Conservation (phyloP, 1,140 invertebrate species). For the Lepidurus apus region DNA sequence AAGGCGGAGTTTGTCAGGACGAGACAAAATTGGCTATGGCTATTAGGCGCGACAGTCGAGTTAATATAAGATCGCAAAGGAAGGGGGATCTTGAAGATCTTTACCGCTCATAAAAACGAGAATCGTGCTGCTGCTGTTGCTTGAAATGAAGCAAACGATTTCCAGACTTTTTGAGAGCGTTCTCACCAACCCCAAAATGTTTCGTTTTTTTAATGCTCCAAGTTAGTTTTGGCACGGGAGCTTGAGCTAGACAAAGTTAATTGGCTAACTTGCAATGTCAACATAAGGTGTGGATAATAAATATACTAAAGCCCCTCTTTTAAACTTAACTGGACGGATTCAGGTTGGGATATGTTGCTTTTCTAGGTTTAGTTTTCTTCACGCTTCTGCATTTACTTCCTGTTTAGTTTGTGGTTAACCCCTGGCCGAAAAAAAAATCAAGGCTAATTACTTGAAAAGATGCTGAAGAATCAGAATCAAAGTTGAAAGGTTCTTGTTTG, state of each 20-base stretch:
- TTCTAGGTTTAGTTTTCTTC: too few species aligned
- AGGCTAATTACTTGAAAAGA: neutral
- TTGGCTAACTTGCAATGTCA: slow-evolving; percentile 19
- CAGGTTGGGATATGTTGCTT: too few species aligned
- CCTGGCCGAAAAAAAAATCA: neutral
- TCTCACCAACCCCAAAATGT: neutral
- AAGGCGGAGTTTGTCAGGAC: slow-evolving; percentile 8
- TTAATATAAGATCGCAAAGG: neutral
- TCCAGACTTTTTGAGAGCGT: neutral
- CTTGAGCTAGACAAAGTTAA: neutral
- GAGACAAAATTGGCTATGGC: slow-evolving; percentile 7
- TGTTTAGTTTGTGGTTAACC: too few species aligned
- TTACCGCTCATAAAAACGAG: neutral
- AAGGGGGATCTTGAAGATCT: neutral
- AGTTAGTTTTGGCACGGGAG: neutral
- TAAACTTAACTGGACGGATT: too few species aligned
- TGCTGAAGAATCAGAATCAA: neutral
- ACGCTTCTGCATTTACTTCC: too few species aligned
- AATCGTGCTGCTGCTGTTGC: neutral
- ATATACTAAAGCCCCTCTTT: neutral
- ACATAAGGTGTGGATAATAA: slow-evolving; percentile 16
- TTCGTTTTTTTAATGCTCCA: neutral
- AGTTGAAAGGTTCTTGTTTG: neutral
- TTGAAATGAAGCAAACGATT: neutral
- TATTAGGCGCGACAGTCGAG: slow-evolving; percentile 4